A percentile compares a stretch with the other conserved stretches of the same genome.
Evolutionary conservation across 1,140 invertebrate genomes (phyloP).

Genomic region (Tetragnatha versicolor): DNA sequence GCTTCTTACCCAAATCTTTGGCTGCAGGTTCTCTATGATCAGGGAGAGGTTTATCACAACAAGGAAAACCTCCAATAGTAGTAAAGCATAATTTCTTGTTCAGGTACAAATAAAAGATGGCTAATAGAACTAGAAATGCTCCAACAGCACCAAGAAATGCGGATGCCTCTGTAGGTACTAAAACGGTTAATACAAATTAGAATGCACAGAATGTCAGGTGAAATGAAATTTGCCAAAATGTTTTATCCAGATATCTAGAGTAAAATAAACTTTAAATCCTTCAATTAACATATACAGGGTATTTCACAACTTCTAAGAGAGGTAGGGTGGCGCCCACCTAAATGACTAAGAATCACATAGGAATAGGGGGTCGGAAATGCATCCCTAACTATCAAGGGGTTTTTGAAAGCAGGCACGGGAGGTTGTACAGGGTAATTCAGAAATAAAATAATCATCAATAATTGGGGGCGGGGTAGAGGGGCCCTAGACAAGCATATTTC

Average conservation of each 20-base stretch:
- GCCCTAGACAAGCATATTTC: no score
- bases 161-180: slow-evolving; percentile 78
- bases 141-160: slow-evolving; percentile 80
- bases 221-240: no score
- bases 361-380: no score
- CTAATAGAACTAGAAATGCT: slow-evolving; percentile 75
- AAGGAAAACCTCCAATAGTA: slow-evolving; percentile 69
- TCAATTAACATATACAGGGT: background rate
- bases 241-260: no score
- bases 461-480: no score
- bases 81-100: slow-evolving; percentile 79
- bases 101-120: slow-evolving; percentile 81
- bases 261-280: background rate
- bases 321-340: background rate
- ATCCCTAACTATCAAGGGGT: no score
- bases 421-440: no score
- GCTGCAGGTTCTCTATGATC: slow-evolving; percentile 62
- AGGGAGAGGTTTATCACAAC: slow-evolving; percentile 69
- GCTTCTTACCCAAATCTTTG: slow-evolving; percentile 63
- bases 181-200: no score
- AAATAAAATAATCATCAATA: no score
- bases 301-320: background rate
- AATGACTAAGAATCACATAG: no score
- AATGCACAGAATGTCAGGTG: no score
- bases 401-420: no score